Base-by-base conservation (phyloP, 2,888 invertebrate genomes). In the Lobophora halterata region DNA sequence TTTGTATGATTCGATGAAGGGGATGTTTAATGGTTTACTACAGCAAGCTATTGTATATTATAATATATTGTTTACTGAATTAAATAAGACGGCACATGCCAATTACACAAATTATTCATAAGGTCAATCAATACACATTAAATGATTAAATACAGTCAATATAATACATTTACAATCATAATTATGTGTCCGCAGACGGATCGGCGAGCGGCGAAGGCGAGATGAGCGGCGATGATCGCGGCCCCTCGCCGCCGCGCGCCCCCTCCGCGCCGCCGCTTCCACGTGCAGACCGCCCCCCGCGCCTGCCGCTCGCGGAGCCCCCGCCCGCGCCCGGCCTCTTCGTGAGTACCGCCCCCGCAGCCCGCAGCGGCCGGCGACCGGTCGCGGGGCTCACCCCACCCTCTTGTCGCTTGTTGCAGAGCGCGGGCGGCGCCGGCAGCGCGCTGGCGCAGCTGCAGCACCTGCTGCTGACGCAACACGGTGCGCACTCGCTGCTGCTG, bases 391-490 rank as follows among this genome's bases (percentile, higher is more conserved):
- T 29, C 69, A 67, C 9, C 72, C 69, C 14, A 62, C 73, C 45
- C 74, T 74, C 7, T 18, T 21, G 21, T 10, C 10, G 8, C 8
- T 8, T 43, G 29, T 55, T 51, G 2, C 73, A 81, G 82, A 71
- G 63, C 50, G 82, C 75, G 42, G 82, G 74, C 16, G 77, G 80
- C 46, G 85, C 81, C 3, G 80, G 83, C 59, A 68, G 54, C 31
- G 86, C 86, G 47, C 71, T 86, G 51, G 86, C 86, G 33, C 86
- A 86, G 64, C 69, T 86, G 55, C 86, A 86, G 64, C 86, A 86
- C 47, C 58, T 86, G 46, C 71, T 86, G 61, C 79, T 86, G 42
- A 71, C 85, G 18, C 81, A 80, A 58, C 83, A 81, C 67, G 83
- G 83, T 46, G 86, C 83, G 34, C 83, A 85, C 66, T 81, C 85